A percentile compares a stretch with the other conserved stretches of the same genome.
Conservation (phyloP, 2,113 vertebrate species). For the Hymenochirus boettgeri region DNA sequence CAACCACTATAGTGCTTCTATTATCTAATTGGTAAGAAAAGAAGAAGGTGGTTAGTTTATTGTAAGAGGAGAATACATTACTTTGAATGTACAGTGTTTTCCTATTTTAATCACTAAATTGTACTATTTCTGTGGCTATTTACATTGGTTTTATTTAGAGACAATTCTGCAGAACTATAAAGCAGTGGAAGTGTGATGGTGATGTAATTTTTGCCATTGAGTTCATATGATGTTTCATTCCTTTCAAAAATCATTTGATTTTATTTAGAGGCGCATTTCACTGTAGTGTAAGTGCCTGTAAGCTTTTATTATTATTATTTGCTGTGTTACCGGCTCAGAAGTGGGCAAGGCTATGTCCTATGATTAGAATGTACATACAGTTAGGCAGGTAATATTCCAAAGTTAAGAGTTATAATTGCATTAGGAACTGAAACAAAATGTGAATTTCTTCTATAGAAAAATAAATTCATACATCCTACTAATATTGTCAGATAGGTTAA, state of each 20-base stretch:
- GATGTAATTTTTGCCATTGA: constrained; percentile 44
- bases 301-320: no score
- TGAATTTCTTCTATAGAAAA: no score
- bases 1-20: constrained; percentile 47
- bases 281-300: no score
- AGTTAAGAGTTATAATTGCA: no score
- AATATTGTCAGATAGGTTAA: no score
- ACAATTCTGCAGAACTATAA: constrained; percentile 47
- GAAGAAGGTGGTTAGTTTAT: constrained; percentile 41
- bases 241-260: constrained; percentile 46
- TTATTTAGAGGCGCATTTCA: constrained; percentile 19
- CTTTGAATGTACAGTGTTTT: constrained; percentile 56
- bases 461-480: no score
- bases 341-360: no score
- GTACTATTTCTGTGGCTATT: constrained; percentile 50
- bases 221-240: constrained; percentile 52
- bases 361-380: no score
- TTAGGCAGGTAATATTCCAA: no score
- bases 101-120: constrained; percentile 40
- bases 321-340: no score
- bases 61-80: constrained; percentile 45
- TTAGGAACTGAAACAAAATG: no score
- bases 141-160: constrained; percentile 47
- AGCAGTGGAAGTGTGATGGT: constrained; percentile 45
- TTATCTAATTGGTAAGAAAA: constrained; percentile 42